Conservation (phyloP, 2,888 invertebrate species). For the Cryptosula pallasiana region DNA sequence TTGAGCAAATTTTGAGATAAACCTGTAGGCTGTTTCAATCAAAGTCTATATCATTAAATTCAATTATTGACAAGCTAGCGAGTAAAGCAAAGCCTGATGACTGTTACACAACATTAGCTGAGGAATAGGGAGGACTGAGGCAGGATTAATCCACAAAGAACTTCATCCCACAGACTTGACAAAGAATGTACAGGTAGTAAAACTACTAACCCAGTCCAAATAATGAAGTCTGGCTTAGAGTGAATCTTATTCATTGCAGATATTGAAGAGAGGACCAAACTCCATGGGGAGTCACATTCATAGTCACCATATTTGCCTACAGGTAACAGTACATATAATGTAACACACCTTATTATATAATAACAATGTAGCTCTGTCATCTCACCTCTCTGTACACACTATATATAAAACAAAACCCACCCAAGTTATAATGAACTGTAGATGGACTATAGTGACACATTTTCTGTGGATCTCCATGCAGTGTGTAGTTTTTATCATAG, state of each 20-base stretch:
- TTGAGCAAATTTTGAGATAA: no score
- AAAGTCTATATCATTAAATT: no score
- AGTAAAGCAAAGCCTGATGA: no score
- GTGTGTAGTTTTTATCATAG: conserved; percentile 77
- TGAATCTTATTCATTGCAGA: conserved; percentile 77
- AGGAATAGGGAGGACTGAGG: no score
- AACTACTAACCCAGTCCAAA: conserved; percentile 78
- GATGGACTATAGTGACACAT: conserved; percentile 45
- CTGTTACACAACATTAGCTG: no score
- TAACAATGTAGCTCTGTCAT: no score
- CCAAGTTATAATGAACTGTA: background rate
- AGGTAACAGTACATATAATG: background rate
- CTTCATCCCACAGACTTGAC: no score
- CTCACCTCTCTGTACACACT: no score
- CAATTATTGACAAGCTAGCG: no score
- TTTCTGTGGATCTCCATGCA: conserved; percentile 69
- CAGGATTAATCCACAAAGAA: no score
- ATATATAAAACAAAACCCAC: background rate
- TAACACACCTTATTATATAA: no score
- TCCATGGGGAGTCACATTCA: conserved; percentile 82
- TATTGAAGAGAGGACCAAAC: conserved; percentile 80
- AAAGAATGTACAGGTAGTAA: background rate
- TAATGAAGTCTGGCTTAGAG: conserved; percentile 81
- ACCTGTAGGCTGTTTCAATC: no score
- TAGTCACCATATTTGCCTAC: conserved; percentile 67